A percentile compares a stretch with the other conserved stretches of the same genome.
phyloP scores from a whole-genome alignment of 2,113 vertebrate species.

The Condylura cristata region DNA sequence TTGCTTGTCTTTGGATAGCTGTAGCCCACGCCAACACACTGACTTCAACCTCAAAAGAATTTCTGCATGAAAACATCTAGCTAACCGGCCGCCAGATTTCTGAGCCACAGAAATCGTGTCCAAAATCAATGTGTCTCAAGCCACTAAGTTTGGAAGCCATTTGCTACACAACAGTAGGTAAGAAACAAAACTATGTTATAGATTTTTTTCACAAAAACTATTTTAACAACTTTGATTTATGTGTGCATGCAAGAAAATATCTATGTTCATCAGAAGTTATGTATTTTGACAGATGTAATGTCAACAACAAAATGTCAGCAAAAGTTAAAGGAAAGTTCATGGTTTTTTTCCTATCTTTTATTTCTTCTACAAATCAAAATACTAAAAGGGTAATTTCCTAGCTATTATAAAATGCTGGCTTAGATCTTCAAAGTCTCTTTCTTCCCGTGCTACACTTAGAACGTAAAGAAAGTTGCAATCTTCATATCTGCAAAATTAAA shows the following conservation, averaged over 20 bases:
- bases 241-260: neutral
- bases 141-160: neutral
- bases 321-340: constrained; percentile 24
- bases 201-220: constrained; percentile 7
- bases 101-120: neutral
- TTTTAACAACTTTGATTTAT: constrained; percentile 25
- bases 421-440: constrained; percentile 33
- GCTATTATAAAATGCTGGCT: constrained; percentile 48
- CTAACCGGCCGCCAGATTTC: neutral
- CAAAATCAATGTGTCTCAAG: neutral
- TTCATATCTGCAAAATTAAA: constrained; percentile 46
- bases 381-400: constrained; percentile 26
- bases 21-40: neutral
- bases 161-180: neutral
- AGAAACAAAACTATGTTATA: neutral
- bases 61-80: neutral
- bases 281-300: neutral
- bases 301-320: constrained; percentile 20
- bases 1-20: neutral
- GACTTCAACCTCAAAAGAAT: constrained; percentile 11
- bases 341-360: constrained; percentile 7
- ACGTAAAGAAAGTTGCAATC: constrained; percentile 47
- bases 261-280: neutral
- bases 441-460: constrained; percentile 35
- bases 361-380: constrained; percentile 50